Evolutionary conservation across 1,140 invertebrate species (phyloP), one percentile per base, ranked within the genome.

Genomic region (Pogonomyrmex californicus): DNA sequence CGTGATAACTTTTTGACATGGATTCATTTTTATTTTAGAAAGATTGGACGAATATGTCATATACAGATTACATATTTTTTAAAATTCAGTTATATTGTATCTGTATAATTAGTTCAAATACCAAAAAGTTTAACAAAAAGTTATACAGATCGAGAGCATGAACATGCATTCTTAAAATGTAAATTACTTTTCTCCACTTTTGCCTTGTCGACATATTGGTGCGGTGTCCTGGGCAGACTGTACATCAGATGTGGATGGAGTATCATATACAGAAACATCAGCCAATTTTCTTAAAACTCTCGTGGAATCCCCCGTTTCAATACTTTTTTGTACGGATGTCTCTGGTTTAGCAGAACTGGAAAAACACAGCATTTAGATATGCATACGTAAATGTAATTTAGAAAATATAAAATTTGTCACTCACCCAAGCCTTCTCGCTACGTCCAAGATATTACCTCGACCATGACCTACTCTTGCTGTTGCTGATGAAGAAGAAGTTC

Each of bases 151-250:
- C 54, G 2, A 36, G 12, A n/a, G 14, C 6, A 33, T 6, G 33
- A 23, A 38, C 30, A 10, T 60, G 2, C 3, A 23, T 63, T 75
- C 0, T 51, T 65, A 54, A 17, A 63, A 73, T 51, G 38, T 51
- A 41, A 77, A 87, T 89, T 92, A 94, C 94, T 38, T 36, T 78
- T 51, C 86, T 51, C 93, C 93, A 58, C 62, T 38, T 49, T 86
- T 78, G 4, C 92, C 93, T 47, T 88, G 87, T 14, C 82, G 86
- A n/a, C 73, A 73, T 33, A 90, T 54, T 10, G 85, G 36, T 41
- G 85, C 10, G 7, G 4, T 3, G 14, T 3, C 0, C 17, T 56
- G 2, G 9, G 14, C 7, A 33, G 49, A 0, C 0, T 4, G 65
- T 56, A 63, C 10, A 10, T 86, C 85, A 5, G 81, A 49, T 14